These are phyloP conservation scores for Drosophila pseudoobscura DNA, from an alignment of 1,140 invertebrate genomes.

Conservation along the genomic window DNA sequence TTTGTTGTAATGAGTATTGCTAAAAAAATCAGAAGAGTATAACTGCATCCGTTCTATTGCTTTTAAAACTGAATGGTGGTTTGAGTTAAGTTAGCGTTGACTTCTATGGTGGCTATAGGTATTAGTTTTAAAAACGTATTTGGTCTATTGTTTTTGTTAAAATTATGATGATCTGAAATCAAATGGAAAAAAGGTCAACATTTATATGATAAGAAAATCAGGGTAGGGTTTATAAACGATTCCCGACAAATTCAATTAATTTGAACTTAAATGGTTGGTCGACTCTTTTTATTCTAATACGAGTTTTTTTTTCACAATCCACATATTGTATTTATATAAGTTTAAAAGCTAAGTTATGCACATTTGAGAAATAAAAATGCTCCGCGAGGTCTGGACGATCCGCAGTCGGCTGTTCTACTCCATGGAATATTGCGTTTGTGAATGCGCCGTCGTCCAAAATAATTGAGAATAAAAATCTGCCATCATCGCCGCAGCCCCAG, in stretches of 20 bases:
- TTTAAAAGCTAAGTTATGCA: constrained; percentile 46
- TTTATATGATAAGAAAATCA: no score
- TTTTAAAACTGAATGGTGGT: constrained; percentile 70
- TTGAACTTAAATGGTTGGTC: neutral
- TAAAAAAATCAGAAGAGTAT: constrained; percentile 43
- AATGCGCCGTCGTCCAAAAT: constrained; percentile 63
- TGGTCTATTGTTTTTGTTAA: constrained; percentile 80
- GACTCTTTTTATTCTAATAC: neutral
- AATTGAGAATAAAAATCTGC: constrained; percentile 71
- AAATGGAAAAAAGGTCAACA: constrained; percentile 29
- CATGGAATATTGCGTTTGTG: constrained; percentile 72
- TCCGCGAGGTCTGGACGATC: constrained; percentile 72
- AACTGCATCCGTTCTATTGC: constrained; percentile 74
- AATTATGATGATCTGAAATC: constrained; percentile 82
- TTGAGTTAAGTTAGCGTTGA: constrained; percentile 30
- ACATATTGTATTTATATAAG: neutral
- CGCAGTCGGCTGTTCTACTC: constrained; percentile 77
- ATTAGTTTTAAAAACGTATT: constrained; percentile 57
- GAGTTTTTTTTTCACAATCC: constrained; percentile 27
- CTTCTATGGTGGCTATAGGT: constrained; percentile 54
- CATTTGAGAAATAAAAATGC: constrained; percentile 77
- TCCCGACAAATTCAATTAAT: neutral
- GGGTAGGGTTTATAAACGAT: no score
- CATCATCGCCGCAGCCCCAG: constrained; percentile 39
- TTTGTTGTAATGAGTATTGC: constrained; percentile 17